Conservation (phyloP, 2,797 vertebrate species). For the Chaunax sp. region DNA sequence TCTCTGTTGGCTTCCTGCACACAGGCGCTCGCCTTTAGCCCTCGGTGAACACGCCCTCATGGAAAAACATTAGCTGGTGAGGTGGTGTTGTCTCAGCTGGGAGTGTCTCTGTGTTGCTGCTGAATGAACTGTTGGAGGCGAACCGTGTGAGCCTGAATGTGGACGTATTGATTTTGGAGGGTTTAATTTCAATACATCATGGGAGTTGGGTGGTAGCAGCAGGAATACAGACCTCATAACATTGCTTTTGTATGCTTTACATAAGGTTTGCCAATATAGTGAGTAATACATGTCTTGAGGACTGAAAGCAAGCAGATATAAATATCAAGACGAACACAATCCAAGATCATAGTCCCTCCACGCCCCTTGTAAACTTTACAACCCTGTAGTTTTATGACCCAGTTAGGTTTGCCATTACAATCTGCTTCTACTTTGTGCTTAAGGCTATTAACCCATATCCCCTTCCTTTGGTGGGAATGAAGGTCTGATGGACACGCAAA, state of each 20-base stretch:
- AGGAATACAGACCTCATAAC: constrained; percentile 9
- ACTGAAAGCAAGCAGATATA: neutral
- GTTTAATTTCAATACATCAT: constrained; percentile 37
- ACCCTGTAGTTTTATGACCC: constrained; percentile 19
- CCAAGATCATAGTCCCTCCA: neutral
- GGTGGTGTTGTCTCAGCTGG: constrained; percentile 38
- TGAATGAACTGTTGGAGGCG: constrained; percentile 27
- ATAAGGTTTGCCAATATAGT: neutral
- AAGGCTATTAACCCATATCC: neutral
- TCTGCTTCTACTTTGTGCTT: neutral
- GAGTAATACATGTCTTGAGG: neutral
- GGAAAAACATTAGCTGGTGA: constrained; percentile 26
- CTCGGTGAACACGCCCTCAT: constrained; percentile 17
- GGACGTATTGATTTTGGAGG: constrained; percentile 60
- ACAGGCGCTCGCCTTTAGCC: constrained; percentile 18
- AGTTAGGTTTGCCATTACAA: constrained; percentile 17
- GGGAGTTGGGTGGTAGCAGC: neutral
- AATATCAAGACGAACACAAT: neutral
- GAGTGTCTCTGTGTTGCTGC: constrained; percentile 23
- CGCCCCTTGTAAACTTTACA: constrained; percentile 41
- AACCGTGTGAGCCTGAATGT: constrained; percentile 26
- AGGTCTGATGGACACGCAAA: neutral
- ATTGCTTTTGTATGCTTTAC: constrained; percentile 1
- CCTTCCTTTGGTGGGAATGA: neutral
- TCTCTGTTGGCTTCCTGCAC: constrained; percentile 31